A percentile compares a stretch with the other conserved stretches of the same genome.
phyloP scores from a whole-genome alignment of 2,113 vertebrate species.

The Notothenia rossii region DNA sequence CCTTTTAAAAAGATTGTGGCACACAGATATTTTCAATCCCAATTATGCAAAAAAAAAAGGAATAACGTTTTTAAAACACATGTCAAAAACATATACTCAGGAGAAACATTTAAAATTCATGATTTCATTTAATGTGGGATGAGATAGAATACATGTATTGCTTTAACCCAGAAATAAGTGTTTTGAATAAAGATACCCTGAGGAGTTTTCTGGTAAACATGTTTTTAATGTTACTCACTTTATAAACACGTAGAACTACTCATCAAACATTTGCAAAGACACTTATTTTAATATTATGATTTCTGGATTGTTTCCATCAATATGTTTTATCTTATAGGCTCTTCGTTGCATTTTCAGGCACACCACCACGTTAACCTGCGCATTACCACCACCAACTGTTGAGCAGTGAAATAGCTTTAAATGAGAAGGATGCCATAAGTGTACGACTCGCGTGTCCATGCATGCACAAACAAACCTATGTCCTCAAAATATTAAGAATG shows the following conservation, averaged over 20 bases:
- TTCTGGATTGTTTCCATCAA: background rate
- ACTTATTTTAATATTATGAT: background rate
- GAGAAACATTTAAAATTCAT: constrained; percentile 10
- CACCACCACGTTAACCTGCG: background rate
- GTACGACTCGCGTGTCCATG: background rate
- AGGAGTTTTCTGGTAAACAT: background rate
- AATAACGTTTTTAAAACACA: constrained; percentile 2
- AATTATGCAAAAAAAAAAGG: constrained; percentile 12
- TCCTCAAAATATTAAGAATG: background rate
- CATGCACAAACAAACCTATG: background rate
- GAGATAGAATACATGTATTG: background rate
- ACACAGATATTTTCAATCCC: constrained; percentile 1
- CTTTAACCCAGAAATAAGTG: background rate
- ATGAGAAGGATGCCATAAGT: too few relatives aligned
- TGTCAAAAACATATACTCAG: background rate
- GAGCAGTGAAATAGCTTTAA: background rate
- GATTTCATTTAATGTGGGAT: constrained; percentile 1
- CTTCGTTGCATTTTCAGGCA: too few relatives aligned
- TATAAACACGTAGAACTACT: background rate
- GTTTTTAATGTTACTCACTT: background rate
- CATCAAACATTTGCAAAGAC: background rate
- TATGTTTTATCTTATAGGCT: too few relatives aligned
- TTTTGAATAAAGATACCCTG: background rate
- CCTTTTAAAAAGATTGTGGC: constrained; percentile 29
- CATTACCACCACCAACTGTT: background rate